Base-by-base conservation (phyloP, 2,888 invertebrate species). In the Mythimna pallens region DNA sequence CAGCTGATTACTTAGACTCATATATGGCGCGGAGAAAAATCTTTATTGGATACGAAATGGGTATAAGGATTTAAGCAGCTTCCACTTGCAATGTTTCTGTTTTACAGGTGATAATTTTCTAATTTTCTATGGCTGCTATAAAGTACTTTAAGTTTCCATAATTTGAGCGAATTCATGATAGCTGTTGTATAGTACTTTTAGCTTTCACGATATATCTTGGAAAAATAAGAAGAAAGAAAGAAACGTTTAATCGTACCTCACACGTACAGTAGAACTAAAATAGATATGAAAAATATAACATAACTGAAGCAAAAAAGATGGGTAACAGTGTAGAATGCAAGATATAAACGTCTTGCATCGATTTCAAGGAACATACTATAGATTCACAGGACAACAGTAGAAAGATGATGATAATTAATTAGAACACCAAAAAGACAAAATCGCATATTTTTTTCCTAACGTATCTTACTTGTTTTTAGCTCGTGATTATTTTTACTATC, bases 1-100 rank as follows among this genome's bases (percentile, higher is more conserved):
- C 17, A 34, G n/a, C 22, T 82, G 82, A 82, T 70, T 81, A 55
- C 67, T 62, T 25, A 30, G 71, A 63, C 54, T n/a, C 57, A 57
- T 57, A 61, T 77, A 55, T 25, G 40, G 76, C 22, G 47, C 40
- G 4, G 62, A 47, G 78, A 82, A 70, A 81, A 81, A 36, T 55
- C 20, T 69, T 52, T 57, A 81, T 77, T 76, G 76, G 61, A 65
- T 50, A 12, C 40, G 10, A 43, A 52, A 17, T 62, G 22, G 58
- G 20, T 59, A n/a, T 52, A n/a, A 80, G 5, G 50, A 40, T 17
- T 9, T 40, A 78, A 54, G 52, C 30, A 6, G 47, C 57, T 50
- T 78, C 30, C 52, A 47, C 8, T 73, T 54, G 30, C 36, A 40
- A 76, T 54, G 1, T 54, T 12, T 63, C 10, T 43, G 10, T 52